Percentiles rank a stretch among this genome's conserved stretches.
These are phyloP conservation scores for Penelope pileata DNA, from an alignment of 2,113 vertebrate species.

Conservation along the genomic window DNA sequence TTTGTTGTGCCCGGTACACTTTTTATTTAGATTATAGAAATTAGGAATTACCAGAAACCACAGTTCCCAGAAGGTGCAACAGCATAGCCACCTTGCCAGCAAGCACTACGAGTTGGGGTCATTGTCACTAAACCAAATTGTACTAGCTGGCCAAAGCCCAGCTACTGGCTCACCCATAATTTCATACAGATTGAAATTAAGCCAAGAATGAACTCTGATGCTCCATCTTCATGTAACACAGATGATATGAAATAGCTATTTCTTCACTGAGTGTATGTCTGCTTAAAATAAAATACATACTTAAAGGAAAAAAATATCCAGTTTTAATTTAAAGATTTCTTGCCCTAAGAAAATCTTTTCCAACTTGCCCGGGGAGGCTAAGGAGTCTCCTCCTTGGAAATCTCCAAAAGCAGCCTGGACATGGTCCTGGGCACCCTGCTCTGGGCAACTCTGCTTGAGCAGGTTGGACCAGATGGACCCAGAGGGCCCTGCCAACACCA, in stretches of 20 bases:
- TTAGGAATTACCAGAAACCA: background rate
- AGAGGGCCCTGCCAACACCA: too few species aligned
- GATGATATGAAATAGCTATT: background rate
- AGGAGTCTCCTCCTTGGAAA: too few species aligned
- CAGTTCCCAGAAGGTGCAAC: background rate
- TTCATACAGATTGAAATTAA: background rate
- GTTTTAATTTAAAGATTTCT: background rate
- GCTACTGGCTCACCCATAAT: background rate
- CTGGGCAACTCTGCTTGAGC: too few species aligned
- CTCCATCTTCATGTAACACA: background rate
- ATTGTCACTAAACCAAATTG: background rate
- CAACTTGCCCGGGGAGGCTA: too few species aligned
- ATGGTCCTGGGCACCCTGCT: too few species aligned
- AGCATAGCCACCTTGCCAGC: rapidly evolving
- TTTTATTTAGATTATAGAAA: background rate
- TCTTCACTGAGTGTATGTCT: background rate
- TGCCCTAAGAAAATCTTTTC: background rate
- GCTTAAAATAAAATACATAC: background rate
- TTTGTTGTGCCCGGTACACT: background rate
- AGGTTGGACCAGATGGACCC: too few species aligned
- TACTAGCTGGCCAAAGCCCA: background rate
- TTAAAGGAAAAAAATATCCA: rapidly evolving
- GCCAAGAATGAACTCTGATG: background rate
- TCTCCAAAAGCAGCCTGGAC: too few species aligned
- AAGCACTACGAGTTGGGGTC: background rate